These are phyloP conservation scores for Colossoma macropomum DNA, from an alignment of 2,113 vertebrate species.

Conservation along the genomic window DNA sequence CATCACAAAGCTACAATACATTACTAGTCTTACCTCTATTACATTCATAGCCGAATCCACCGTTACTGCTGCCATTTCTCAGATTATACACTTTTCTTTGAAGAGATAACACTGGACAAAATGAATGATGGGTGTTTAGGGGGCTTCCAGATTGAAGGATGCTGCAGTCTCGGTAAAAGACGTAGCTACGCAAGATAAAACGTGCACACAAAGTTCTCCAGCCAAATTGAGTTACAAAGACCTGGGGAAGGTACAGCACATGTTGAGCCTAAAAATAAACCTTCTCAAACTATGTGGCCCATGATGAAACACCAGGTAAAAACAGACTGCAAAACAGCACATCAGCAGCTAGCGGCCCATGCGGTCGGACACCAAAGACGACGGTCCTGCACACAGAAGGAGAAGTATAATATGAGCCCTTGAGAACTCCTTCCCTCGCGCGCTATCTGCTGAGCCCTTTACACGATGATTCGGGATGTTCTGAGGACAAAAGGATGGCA, in stretches of 20 bases:
- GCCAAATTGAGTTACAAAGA: slow-evolving; percentile 20
- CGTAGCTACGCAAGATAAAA: slow-evolving; percentile 3
- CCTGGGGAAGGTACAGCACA: not conserved
- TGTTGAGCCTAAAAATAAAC: slow-evolving; percentile 17
- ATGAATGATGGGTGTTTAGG: not conserved
- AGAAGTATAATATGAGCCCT: slow-evolving; percentile 73
- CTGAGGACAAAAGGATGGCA: slow-evolving; percentile 16
- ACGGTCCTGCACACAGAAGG: slow-evolving; percentile 57
- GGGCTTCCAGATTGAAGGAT: slow-evolving; percentile 3
- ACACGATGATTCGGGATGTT: slow-evolving; percentile 59
- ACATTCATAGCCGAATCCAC: not conserved
- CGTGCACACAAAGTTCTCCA: not conserved
- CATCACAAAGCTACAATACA: slow-evolving; percentile 9
- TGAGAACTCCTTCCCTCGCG: slow-evolving; percentile 66
- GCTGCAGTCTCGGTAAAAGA: slow-evolving; percentile 11
- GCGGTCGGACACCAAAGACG: slow-evolving; percentile 51
- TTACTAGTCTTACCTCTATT: slow-evolving; percentile 25
- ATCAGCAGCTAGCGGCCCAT: slow-evolving; percentile 45
- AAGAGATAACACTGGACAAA: slow-evolving; percentile 11
- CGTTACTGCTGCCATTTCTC: slow-evolving; percentile 22
- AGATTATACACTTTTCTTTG: slow-evolving; percentile 11
- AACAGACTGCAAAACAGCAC: slow-evolving; percentile 28
- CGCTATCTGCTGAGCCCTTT: slow-evolving; percentile 72
- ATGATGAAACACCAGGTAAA: slow-evolving; percentile 24
- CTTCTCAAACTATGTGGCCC: not conserved